Evolutionary conservation across 2,797 vertebrate genomes (phyloP).

Genomic region (Remorina albescens): DNA sequence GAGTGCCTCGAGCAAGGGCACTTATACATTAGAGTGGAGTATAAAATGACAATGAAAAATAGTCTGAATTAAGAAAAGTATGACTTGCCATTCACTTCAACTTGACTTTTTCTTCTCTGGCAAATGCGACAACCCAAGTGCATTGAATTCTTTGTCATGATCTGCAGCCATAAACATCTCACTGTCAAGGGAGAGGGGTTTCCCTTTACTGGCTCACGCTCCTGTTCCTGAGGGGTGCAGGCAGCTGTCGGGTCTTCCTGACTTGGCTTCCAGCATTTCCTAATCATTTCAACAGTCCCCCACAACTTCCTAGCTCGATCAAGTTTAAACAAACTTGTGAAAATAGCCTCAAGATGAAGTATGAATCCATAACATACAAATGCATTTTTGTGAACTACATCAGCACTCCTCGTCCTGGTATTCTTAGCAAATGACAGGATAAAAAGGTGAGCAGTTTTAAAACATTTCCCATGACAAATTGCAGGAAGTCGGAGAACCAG

Average conservation of each 20-base stretch:
- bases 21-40: neutral
- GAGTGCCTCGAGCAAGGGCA: neutral
- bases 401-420: constrained; percentile 9
- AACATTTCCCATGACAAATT: constrained; percentile 41
- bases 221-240: constrained; percentile 50
- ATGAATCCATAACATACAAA: constrained; percentile 13
- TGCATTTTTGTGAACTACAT: neutral
- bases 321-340: constrained; percentile 27
- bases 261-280: constrained; percentile 66
- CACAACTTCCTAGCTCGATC: neutral
- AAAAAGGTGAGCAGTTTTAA: constrained; percentile 20
- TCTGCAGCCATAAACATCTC: constrained; percentile 16
- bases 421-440: constrained; percentile 33
- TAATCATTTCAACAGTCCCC: constrained; percentile 40
- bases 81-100: constrained; percentile 4
- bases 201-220: constrained; percentile 49
- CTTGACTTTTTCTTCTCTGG: constrained; percentile 2
- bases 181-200: constrained; percentile 48
- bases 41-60: neutral
- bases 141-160: constrained; percentile 21
- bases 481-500: constrained; percentile 53
- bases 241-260: constrained; percentile 73
- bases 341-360: constrained; percentile 17
- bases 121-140: neutral
- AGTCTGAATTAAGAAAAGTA: neutral